Percentiles rank a stretch among this genome's conserved stretches.
Evolutionary conservation across 2,113 vertebrate genomes (phyloP).

Genomic region (Perca schrenkii): DNA sequence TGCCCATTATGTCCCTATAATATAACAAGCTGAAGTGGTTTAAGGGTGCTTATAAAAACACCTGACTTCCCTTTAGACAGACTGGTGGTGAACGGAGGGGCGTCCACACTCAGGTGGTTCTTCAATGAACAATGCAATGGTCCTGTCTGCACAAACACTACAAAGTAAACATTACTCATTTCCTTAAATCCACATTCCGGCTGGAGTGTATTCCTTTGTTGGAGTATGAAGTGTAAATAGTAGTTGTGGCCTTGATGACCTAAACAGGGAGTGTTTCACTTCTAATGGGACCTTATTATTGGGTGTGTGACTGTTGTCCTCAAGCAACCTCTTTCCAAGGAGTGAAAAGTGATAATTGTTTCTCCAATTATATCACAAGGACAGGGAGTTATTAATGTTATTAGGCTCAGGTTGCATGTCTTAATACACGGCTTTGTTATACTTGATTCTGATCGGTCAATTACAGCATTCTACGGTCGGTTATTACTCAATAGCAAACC

Average conservation of each 20-base stretch:
- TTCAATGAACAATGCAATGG: slow-evolving; percentile 60
- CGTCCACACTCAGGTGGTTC: slow-evolving; percentile 57
- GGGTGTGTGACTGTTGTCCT: slow-evolving; percentile 14
- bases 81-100: slow-evolving; percentile 23
- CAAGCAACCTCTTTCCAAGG: slow-evolving; percentile 26
- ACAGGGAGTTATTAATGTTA: not conserved
- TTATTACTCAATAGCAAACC: too few species aligned
- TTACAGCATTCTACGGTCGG: too few species aligned
- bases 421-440: too few species aligned
- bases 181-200: slow-evolving; percentile 73
- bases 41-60: slow-evolving; percentile 54
- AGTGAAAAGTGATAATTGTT: not conserved
- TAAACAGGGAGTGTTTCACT: slow-evolving; percentile 33
- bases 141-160: slow-evolving; percentile 65
- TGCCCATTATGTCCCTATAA: slow-evolving; percentile 36
- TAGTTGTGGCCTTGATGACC: slow-evolving; percentile 20
- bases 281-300: slow-evolving; percentile 38
- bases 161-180: slow-evolving; percentile 75
- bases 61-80: slow-evolving; percentile 31
- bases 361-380: slow-evolving; percentile 4
- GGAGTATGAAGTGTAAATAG: slow-evolving; percentile 11
- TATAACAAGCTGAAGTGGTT: slow-evolving; percentile 28
- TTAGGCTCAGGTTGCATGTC: not conserved
- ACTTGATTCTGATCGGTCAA: too few species aligned
- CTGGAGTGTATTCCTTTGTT: slow-evolving; percentile 59